These are phyloP conservation scores for Thrips palmi DNA, from an alignment of 1,140 invertebrate genomes.

Conservation along the genomic window DNA sequence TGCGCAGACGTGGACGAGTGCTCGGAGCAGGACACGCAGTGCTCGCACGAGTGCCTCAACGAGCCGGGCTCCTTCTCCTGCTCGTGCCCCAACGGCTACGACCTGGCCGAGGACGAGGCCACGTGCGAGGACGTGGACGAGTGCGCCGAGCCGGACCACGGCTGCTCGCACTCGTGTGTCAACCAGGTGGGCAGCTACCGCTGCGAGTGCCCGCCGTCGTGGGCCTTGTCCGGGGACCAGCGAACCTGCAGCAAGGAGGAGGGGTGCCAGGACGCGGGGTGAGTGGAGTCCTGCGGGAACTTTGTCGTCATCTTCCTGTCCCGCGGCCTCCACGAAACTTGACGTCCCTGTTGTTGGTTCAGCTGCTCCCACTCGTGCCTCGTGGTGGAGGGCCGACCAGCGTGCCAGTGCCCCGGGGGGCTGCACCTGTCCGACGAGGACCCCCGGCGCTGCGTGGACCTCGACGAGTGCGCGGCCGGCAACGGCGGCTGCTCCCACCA, in stretches of 20 bases:
- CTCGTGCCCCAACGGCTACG: conserved; percentile 29
- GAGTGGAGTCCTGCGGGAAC: too few relatives aligned
- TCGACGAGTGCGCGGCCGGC: conserved; percentile 50
- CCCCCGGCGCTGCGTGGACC: conserved; percentile 35
- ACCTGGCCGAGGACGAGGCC: conserved; percentile 17
- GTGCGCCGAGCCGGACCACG: conserved; percentile 22
- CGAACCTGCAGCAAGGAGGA: background rate
- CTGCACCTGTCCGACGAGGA: conserved; percentile 17
- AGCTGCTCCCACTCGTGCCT: conserved; percentile 36
- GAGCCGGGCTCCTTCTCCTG: conserved; percentile 41
- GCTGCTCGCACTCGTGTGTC: conserved; percentile 29
- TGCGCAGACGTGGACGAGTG: conserved; percentile 67
- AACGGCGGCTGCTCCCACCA: conserved; percentile 27
- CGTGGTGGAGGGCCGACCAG: conserved; percentile 38
- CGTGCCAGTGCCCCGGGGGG: conserved; percentile 36
- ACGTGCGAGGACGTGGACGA: conserved; percentile 34
- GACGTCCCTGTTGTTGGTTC: too few relatives aligned
- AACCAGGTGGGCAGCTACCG: conserved; percentile 62
- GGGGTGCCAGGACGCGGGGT: too few relatives aligned
- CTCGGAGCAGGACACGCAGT: conserved; percentile 35
- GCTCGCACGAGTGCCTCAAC: conserved; percentile 38
- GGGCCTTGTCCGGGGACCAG: background rate
- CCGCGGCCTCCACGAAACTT: too few relatives aligned
- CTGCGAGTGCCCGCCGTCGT: conserved; percentile 37
- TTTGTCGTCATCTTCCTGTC: too few relatives aligned